Evolutionary conservation across 2,113 vertebrate genomes (phyloP), one percentile per base, ranked within the genome.

Genomic region (Epinephelus lanceolatus): DNA sequence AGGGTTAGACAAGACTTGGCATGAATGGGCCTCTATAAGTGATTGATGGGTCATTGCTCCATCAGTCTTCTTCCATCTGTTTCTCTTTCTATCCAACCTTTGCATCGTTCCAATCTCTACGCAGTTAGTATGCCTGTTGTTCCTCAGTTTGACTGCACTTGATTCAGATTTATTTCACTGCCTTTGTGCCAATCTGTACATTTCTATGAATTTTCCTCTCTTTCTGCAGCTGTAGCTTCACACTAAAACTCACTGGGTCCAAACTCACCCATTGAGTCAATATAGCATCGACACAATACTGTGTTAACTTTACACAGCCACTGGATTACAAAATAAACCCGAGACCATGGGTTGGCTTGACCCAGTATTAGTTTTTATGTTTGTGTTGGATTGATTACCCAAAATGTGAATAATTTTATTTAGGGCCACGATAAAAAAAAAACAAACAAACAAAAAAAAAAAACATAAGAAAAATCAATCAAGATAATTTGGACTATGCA

Each of bases 1-100:
- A 63, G 23, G 49, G 27, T 80, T 61, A 73, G 65, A 68, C 80
- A 30, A 57, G 79, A 59, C 13, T 45, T 76, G 74, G 40, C 80
- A 71, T 61, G 59, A 86, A 75, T 30, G 17, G 56, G 40, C 15
- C 55, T 70, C 40, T 76, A 21, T 73, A 71, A 88, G 7, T 86
- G 85, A 88, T 76, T 70, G 76, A 86, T 77, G 61, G 53, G 12
- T 62, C 59, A 47, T 71, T 76, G 76, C 49, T 71, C 72, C 61
- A 1, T 66, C 52, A 49, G 33, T 81, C 69, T 51, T 69, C 66
- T 53, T 69, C 37, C 33, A 79, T 27, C 21, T 80, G 21, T 66
- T 53, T 76, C 51, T 56, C 52, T 6, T n/a, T 60, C 37, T 55
- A 37, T 71, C 30, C 63, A 63, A 27, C 49, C 55, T 51, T 85